Percentiles rank a stretch among this genome's conserved stretches.
phyloP scores from a whole-genome alignment of 2,113 vertebrate genomes.

The Numenius arquata region DNA sequence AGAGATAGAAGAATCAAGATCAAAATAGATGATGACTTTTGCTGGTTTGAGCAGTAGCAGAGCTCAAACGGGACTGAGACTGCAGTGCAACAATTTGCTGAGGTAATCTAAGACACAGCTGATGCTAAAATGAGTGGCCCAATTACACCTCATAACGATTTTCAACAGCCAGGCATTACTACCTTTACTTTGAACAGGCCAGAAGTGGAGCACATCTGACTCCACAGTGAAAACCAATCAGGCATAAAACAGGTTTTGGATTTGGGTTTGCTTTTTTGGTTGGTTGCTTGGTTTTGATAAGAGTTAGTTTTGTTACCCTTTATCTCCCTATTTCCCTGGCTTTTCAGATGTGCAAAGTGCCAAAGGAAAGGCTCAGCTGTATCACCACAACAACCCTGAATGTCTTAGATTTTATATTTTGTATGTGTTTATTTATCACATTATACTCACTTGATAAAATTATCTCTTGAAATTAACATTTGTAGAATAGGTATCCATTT shows the following conservation, averaged over 20 bases:
- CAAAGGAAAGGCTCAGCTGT: not conserved
- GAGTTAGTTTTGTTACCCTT: not conserved
- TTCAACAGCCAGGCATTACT: not conserved
- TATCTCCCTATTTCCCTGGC: not conserved
- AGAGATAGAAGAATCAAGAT: not conserved
- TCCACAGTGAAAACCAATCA: not conserved
- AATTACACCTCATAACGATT: not conserved
- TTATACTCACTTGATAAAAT: not conserved
- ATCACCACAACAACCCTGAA: not conserved
- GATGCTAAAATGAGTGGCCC: not conserved
- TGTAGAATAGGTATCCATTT: not conserved
- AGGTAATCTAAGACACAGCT: not conserved
- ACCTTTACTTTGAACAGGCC: not conserved
- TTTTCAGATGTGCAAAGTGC: not conserved
- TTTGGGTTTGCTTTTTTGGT: not conserved
- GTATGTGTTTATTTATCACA: not conserved
- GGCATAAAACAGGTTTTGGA: not conserved
- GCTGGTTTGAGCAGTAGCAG: not conserved
- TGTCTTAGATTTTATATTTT: not conserved
- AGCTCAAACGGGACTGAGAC: not conserved
- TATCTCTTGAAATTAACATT: not conserved
- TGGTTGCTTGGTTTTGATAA: not conserved
- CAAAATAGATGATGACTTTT: not conserved
- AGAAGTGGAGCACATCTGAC: not conserved
- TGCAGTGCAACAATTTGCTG: not conserved